phyloP scores from a whole-genome alignment of 1,140 invertebrate species.

The Dryas iulia region DNA sequence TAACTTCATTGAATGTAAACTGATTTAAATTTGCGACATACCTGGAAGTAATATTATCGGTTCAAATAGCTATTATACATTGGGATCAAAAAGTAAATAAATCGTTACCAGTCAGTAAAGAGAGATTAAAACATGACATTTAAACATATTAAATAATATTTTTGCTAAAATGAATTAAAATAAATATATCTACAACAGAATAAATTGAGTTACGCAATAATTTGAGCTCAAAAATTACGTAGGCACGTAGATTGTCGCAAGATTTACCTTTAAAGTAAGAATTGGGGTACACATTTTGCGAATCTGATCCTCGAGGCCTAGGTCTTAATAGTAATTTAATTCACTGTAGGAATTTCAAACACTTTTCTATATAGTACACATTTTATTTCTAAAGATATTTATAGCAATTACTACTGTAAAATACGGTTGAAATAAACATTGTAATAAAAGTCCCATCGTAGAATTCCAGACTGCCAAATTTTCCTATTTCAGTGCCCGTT shows the following conservation, averaged over 20 bases:
- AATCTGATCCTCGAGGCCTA: neutral
- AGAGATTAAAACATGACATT: too few relatives aligned
- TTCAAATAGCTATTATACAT: too few relatives aligned
- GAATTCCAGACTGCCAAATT: neutral
- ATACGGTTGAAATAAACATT: neutral
- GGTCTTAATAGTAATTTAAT: neutral
- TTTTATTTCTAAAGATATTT: neutral
- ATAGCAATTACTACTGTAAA: neutral
- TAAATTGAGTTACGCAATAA: too few relatives aligned
- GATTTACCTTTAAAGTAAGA: neutral
- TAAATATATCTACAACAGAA: too few relatives aligned
- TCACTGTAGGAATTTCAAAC: neutral
- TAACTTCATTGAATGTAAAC: too few relatives aligned
- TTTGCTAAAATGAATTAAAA: too few relatives aligned
- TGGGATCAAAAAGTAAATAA: too few relatives aligned
- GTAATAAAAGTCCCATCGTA: neutral
- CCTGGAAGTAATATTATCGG: too few relatives aligned
- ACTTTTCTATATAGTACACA: neutral
- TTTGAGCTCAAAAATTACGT: too few relatives aligned
- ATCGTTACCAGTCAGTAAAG: too few relatives aligned
- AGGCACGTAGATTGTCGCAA: neutral
- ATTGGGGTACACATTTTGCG: neutral
- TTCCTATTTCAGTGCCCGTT: neutral
- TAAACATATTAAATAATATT: too few relatives aligned
- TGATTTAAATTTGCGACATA: too few relatives aligned